A percentile compares a stretch with the other conserved stretches of the same genome.
phyloP scores from a whole-genome alignment of 2,888 invertebrate species.

The Yponomeuta cagnagella region DNA sequence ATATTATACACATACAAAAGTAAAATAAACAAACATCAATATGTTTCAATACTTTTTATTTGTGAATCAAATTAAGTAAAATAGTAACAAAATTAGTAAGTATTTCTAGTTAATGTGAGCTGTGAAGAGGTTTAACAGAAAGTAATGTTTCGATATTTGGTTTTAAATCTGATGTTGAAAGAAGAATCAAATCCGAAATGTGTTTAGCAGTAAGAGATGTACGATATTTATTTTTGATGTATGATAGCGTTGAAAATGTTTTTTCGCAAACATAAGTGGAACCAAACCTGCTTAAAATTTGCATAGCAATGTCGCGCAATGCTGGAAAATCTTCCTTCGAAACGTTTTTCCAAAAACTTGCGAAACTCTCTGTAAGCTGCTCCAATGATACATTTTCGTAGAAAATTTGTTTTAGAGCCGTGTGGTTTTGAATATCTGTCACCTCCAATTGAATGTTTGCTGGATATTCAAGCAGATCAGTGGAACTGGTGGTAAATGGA shows the following conservation, averaged over 20 bases:
- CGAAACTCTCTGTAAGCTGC: neutral
- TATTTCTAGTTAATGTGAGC: too few species aligned
- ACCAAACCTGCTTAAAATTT: neutral
- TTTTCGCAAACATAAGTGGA: constrained; percentile 2
- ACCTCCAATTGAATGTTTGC: too few species aligned
- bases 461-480: too few species aligned
- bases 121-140: neutral
- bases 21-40: too few species aligned
- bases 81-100: too few species aligned
- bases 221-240: neutral
- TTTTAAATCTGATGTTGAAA: neutral
- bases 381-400: neutral
- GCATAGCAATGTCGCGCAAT: constrained; percentile 1
- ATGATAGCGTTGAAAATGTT: constrained; percentile 1
- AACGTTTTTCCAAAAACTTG: neutral
- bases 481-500: too few species aligned
- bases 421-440: too few species aligned
- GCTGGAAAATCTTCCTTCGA: neutral
- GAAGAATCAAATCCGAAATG: neutral
- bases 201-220: constrained; percentile 2
- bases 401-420: too few species aligned
- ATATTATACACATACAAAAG: too few species aligned
- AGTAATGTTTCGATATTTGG: neutral
- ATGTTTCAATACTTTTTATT: too few species aligned
- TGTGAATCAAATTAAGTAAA: too few species aligned